A percentile compares a stretch with the other conserved stretches of the same genome.
These are phyloP conservation scores for Pholis gunnellus DNA, from an alignment of 2,113 vertebrate genomes.

Conservation along the genomic window DNA sequence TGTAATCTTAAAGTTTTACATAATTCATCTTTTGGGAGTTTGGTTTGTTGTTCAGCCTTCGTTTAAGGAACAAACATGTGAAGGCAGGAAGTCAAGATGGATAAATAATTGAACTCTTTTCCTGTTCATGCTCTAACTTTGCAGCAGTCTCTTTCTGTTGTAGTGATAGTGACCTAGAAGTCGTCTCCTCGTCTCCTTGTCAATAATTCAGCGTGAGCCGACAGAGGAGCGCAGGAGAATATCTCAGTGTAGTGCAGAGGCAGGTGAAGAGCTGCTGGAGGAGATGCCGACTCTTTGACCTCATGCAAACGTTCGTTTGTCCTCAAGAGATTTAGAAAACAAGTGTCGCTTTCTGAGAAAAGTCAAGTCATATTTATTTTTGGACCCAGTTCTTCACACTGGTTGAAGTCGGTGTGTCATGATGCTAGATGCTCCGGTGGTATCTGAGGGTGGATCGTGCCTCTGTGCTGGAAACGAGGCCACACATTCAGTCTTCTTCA, in stretches of 20 bases:
- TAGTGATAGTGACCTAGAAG: conserved; percentile 50
- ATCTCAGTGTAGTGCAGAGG: background rate
- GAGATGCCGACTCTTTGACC: too few species aligned
- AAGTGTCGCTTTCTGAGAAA: background rate
- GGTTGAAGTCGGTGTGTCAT: background rate
- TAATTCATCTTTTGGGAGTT: background rate
- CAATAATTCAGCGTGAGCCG: conserved; percentile 66
- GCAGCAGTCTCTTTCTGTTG: conserved; percentile 12
- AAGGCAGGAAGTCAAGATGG: background rate
- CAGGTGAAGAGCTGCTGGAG: conserved; percentile 10
- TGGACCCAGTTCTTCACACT: background rate
- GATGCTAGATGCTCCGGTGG: background rate
- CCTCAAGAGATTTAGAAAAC: background rate
- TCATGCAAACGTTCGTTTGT: background rate
- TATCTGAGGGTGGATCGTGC: background rate
- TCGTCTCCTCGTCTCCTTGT: conserved; percentile 23
- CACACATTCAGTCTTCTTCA: background rate
- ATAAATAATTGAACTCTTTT: conserved; percentile 17
- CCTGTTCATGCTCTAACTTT: conserved; percentile 22
- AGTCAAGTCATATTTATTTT: background rate
- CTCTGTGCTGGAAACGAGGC: background rate
- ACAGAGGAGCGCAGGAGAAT: conserved; percentile 2
- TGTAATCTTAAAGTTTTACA: background rate
- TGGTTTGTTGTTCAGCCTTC: background rate
- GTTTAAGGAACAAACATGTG: background rate